These are phyloP conservation scores for Vireo altiloquus DNA, from an alignment of 2,113 vertebrate species.

Conservation along the genomic window DNA sequence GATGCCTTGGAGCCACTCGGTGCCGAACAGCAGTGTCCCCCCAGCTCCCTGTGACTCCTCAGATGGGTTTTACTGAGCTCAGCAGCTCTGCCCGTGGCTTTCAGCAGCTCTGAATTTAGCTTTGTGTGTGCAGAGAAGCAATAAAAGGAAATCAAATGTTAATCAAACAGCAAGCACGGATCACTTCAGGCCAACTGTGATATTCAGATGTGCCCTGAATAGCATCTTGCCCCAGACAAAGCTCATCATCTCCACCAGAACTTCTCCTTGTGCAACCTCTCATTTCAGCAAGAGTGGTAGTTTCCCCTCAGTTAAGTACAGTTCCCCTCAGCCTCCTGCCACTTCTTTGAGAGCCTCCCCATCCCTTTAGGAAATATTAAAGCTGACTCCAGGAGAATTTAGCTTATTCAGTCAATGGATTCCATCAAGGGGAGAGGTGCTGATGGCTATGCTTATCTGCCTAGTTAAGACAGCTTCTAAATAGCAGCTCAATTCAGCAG, in stretches of 20 bases:
- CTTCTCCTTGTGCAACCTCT: neutral
- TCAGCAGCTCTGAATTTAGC: neutral
- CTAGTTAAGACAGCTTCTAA: neutral
- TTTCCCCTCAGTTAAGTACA: neutral
- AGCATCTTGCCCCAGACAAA: neutral
- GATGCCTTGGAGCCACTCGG: neutral
- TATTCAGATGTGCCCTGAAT: neutral
- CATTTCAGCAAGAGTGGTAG: neutral
- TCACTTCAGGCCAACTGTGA: neutral
- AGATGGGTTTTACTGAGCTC: neutral
- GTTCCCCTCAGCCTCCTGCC: neutral
- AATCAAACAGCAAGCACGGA: neutral
- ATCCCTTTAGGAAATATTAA: neutral
- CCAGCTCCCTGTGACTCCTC: neutral
- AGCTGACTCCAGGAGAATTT: neutral
- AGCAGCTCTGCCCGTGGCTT: neutral
- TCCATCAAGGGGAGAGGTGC: neutral
- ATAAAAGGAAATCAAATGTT: constrained; percentile 25
- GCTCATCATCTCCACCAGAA: neutral
- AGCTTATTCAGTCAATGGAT: neutral
- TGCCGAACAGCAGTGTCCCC: neutral
- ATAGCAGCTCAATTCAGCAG: neutral
- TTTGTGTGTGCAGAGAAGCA: neutral
- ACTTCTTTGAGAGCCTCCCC: neutral
- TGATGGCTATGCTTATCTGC: neutral